phyloP scores from a whole-genome alignment of 2,113 vertebrate genomes.

The Merops nubicus region DNA sequence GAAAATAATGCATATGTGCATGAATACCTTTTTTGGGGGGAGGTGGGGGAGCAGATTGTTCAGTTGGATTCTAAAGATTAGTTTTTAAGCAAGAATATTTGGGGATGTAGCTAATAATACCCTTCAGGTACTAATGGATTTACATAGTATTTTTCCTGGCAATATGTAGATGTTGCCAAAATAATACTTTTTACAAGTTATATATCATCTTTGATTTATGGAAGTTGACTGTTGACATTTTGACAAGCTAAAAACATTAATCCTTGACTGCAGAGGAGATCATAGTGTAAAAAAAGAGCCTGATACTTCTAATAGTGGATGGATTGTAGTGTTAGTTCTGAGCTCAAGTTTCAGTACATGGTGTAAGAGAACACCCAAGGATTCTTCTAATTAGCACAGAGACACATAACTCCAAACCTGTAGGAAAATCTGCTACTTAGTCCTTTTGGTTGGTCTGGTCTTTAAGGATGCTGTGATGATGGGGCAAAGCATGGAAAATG shows the following conservation, averaged over 20 bases:
- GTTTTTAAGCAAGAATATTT: background rate
- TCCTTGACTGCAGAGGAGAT: background rate
- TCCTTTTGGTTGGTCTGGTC: background rate
- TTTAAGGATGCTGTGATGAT: background rate
- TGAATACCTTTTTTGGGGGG: background rate
- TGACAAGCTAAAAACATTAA: background rate
- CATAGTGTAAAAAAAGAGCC: background rate
- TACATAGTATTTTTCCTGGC: background rate
- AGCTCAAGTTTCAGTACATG: background rate
- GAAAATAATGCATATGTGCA: background rate
- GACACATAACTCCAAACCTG: background rate
- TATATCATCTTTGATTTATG: background rate
- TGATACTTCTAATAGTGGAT: background rate
- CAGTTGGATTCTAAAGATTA: background rate
- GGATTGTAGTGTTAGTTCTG: background rate
- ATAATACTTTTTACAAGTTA: background rate
- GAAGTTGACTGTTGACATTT: background rate
- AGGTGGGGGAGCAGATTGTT: rapidly evolving
- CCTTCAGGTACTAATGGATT: background rate
- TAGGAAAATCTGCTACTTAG: background rate
- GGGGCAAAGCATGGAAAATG: background rate
- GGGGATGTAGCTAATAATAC: background rate
- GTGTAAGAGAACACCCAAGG: background rate
- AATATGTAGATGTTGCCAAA: background rate
- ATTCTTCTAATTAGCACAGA: background rate